Conservation (phyloP, 2,888 invertebrate species). For the Aleiodes alternator region DNA sequence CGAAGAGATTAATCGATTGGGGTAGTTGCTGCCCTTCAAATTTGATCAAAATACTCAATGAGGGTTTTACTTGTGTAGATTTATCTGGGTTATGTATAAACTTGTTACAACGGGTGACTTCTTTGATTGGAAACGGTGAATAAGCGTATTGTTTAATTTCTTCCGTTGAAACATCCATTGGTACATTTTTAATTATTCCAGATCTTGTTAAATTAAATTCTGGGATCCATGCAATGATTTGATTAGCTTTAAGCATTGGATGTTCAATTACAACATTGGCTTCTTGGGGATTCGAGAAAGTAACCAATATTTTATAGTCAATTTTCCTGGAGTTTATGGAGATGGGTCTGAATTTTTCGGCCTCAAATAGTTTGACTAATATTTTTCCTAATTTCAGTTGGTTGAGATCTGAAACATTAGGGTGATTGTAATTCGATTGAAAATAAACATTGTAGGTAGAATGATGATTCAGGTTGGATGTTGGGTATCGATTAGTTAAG, state of each 20-base stretch:
- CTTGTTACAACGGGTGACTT: background rate
- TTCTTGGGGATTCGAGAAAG: background rate
- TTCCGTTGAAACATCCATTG: background rate
- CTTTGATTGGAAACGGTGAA: background rate
- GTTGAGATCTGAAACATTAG: no score
- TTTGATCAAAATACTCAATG: background rate
- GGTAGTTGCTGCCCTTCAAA: slow-evolving; percentile 4
- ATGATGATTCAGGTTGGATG: no score
- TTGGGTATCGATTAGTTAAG: no score
- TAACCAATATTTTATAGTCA: background rate
- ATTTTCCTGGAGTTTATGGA: background rate
- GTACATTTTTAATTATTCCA: background rate
- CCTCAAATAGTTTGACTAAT: no score
- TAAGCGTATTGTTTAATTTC: background rate
- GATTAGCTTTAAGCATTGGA: background rate
- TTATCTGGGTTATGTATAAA: background rate
- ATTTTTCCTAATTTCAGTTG: no score
- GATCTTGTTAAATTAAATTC: slow-evolving; percentile 4
- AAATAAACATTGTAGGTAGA: no score
- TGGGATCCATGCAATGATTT: slow-evolving; percentile 13
- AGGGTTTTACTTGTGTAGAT: background rate
- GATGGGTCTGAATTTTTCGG: no score
- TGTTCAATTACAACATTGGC: slow-evolving; percentile 1
- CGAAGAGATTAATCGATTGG: background rate
- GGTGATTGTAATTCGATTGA: no score